Base-by-base conservation (phyloP, 2,888 invertebrate species). In the Brenthis hecate region DNA sequence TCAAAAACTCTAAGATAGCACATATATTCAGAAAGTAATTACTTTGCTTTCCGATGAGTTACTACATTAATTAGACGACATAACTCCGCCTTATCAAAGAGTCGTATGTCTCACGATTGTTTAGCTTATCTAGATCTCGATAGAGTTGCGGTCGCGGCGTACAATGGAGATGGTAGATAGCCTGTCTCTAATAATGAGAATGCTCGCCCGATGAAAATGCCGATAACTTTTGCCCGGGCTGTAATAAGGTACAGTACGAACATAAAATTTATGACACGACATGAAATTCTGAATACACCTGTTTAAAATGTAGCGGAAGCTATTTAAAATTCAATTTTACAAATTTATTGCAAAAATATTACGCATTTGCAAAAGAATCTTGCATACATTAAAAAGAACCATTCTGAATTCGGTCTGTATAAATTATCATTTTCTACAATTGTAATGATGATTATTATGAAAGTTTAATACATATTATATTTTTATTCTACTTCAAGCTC, bases 131-230 rank as follows among this genome's bases (percentile, higher is more conserved):
- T 60, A 51, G 36, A 67, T 67, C 67, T 36, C 36, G 61, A 67
- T 61, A 67, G 60, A 51, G n/a, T 36, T 43, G 55, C 56, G 66
- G 56, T 62, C 60, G 60, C 54, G 13, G 58, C 62, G 13, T 43
- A 68, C 68, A 68, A 65, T 64, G 55, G 54, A 53, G 68, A 68
- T 56, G 58, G 28, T 32, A 68, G 68, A 68, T 68, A 65, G 54
- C 58, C 54, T 23, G 56, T 47, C 61, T 65, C 61, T 56, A 69
- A 53, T 60, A 69, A 61, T 65, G 69, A 65, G 61, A 56, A 65
- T 56, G 61, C 56, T 65, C 32, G 56, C 56, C 28, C 36, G 53
- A 69, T 61, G 51, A 55, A 43, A 36, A 58, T 28, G 14, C 28
- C 14, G 55, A 69, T 69, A 65, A 65, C 47, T 65, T 69, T 65